A percentile compares a stretch with the other conserved stretches of the same genome.
These are phyloP conservation scores for Cryptoleucopteryx plumbea DNA, from an alignment of 2,113 vertebrate genomes.

Conservation along the genomic window DNA sequence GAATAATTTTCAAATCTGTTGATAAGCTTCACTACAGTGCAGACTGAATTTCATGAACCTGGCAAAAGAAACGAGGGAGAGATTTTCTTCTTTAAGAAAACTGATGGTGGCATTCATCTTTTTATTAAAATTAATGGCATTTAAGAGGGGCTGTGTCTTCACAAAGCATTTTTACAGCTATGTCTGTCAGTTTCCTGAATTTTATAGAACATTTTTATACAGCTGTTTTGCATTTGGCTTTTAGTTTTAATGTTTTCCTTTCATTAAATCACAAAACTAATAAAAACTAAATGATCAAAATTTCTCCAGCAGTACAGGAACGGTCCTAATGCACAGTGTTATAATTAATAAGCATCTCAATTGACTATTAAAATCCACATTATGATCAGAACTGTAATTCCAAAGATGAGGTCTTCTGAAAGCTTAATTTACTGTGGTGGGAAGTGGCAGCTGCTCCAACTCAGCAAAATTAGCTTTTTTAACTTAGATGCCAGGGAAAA, in stretches of 20 bases:
- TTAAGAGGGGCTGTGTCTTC: not conserved
- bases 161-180: constrained; percentile 20
- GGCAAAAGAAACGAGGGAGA: not conserved
- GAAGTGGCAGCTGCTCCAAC: constrained; percentile 51
- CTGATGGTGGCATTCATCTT: not conserved
- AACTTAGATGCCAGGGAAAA: constrained; percentile 35
- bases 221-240: constrained; percentile 55
- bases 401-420: constrained; percentile 54
- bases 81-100: not conserved
- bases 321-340: not conserved
- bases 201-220: constrained; percentile 23
- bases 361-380: constrained; percentile 53
- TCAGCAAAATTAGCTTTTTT: constrained; percentile 36
- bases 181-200: not conserved
- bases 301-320: constrained; percentile 1
- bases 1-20: not conserved
- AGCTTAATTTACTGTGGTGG: constrained; percentile 52
- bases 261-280: constrained; percentile 58
- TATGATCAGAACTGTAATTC: constrained; percentile 56
- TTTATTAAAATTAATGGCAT: not conserved
- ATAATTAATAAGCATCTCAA: constrained; percentile 63
- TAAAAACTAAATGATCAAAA: constrained; percentile 16
- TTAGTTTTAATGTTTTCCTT: constrained; percentile 48
- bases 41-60: not conserved
- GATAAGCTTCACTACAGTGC: not conserved